Evolutionary conservation across 2,797 vertebrate genomes (phyloP), one percentile per base, ranked within the genome.

Genomic region (Cyclopterus lumpus): DNA sequence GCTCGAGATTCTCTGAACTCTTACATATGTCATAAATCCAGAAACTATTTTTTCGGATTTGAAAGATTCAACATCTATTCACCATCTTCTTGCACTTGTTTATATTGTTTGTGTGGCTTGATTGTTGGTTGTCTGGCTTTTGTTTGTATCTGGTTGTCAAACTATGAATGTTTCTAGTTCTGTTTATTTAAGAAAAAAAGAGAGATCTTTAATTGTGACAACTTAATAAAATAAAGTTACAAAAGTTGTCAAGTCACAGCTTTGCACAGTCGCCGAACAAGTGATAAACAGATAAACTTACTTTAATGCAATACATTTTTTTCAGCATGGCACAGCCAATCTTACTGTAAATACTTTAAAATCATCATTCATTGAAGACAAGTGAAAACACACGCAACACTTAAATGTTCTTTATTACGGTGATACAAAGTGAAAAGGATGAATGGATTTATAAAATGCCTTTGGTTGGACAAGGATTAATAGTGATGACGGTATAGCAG

Each of bases 401-500:
- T 4, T 66, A 1, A 78, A 73, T 80, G 67, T 65, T 71, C 34
- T 91, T 91, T 91, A 91, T 84, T 91, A 28, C 54, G n/a, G 3
- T 75, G 11, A 79, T 75, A 84, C 28, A 84, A 82, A 67, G 40
- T 40, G n/a, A 53, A 61, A 64, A 73, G 46, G 26, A 28, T 28
- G 26, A 28, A 28, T 28, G 26, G 53, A 64, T 40, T n/a, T 8
- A 40, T 70, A 24, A 62, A 70, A 78, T 10, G 48, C 51, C 30
- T 71, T 73, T 60, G 3, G 12, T 53, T 59, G 34, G 40, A 67
- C 22, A 53, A 65, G n/a, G 38, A 49, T 55, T 74, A 54, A 65
- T 28, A 80, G 55, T 34, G 34, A 72, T 60, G 49, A 75, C 72
- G 36, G 10, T 53, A 53, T 28, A 71, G 42, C 73, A 72, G 83